Conservation (phyloP, 2,888 invertebrate species). For the Sphinx pinastri region DNA sequence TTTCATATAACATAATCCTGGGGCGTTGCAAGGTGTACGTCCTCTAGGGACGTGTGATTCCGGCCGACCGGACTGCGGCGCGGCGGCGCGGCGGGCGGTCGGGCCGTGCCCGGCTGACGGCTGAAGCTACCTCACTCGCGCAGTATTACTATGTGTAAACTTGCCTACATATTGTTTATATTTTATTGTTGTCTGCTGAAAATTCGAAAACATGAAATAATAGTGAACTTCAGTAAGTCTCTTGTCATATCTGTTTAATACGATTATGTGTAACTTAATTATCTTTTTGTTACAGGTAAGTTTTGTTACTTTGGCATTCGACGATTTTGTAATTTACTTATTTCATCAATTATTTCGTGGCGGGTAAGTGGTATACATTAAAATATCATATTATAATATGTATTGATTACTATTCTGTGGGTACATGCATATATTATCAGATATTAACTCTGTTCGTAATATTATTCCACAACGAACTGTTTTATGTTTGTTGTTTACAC, state of each 20-base stretch:
- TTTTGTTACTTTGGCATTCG: not conserved
- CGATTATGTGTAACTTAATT: conserved; percentile 19
- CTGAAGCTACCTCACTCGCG: not conserved
- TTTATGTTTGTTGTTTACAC: not conserved
- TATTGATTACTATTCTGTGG: not conserved
- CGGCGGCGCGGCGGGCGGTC: not conserved
- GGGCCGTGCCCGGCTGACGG: not conserved
- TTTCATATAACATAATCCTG: conserved; percentile 77
- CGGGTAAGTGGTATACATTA: not conserved
- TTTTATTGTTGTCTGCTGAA: not conserved
- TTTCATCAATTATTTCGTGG: not conserved
- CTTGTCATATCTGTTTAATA: not conserved
- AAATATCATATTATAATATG: not conserved
- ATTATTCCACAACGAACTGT: too few species aligned
- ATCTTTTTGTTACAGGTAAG: conserved; percentile 46
- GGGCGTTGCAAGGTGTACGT: conserved; percentile 65
- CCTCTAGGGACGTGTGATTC: conserved; percentile 65
- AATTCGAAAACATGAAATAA: conserved; percentile 1
- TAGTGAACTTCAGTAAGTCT: not conserved
- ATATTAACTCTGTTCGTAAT: not conserved
- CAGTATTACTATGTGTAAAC: conserved; percentile 2
- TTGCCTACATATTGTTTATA: not conserved
- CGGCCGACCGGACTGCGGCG: not conserved
- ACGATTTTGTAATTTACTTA: not conserved
- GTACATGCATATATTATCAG: too few species aligned